Percentiles rank a stretch among this genome's conserved stretches.
Evolutionary conservation across 2,797 vertebrate genomes (phyloP).

Genomic region (Falco biarmicus): DNA sequence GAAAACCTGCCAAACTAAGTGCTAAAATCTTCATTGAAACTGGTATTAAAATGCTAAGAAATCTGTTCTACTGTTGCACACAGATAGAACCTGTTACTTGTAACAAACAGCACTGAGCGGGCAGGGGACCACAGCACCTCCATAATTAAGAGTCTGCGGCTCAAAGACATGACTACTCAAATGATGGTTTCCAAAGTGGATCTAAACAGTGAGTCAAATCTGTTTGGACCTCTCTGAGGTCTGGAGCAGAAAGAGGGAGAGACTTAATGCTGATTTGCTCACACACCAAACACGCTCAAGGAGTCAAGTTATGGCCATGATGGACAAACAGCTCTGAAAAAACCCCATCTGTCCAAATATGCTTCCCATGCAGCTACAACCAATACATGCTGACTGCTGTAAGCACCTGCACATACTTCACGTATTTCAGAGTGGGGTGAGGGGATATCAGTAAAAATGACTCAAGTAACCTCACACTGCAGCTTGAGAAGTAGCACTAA

Average conservation of each 20-base stretch:
- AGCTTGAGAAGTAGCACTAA: not conserved
- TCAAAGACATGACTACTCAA: not conserved
- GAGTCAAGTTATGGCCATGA: not conserved
- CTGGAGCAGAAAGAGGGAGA: not conserved
- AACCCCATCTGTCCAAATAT: not conserved
- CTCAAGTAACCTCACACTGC: not conserved
- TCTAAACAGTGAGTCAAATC: not conserved
- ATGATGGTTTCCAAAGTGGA: not conserved
- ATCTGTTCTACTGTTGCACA: not conserved
- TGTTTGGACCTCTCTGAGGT: not conserved
- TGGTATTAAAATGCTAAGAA: not conserved
- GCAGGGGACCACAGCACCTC: not conserved
- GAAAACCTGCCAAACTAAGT: not conserved
- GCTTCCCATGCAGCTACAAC: not conserved
- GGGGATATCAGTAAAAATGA: not conserved
- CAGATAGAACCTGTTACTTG: not conserved
- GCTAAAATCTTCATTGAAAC: not conserved
- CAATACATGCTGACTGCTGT: not conserved
- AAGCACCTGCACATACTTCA: not conserved
- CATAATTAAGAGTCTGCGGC: not conserved
- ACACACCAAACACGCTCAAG: not conserved
- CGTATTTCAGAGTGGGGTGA: not conserved
- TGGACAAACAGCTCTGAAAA: not conserved
- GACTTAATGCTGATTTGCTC: accelerated
- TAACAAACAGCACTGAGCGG: not conserved